Evolutionary conservation across 2,888 invertebrate genomes (phyloP).

Genomic region (Pasiphila rectangulata): DNA sequence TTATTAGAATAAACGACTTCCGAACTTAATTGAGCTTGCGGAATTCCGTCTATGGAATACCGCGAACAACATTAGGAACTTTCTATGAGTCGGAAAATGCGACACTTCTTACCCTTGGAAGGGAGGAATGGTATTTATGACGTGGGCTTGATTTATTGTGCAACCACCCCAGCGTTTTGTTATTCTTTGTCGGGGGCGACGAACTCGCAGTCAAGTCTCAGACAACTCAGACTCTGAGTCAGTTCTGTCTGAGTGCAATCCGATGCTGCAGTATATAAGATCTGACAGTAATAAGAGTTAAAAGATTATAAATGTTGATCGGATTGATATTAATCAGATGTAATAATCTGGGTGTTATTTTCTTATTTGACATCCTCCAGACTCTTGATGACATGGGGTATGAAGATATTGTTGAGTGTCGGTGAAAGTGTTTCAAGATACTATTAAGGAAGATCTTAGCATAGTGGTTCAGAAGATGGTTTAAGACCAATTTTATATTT

Average conservation of each 20-base stretch:
- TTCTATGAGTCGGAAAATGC: conserved; percentile 55
- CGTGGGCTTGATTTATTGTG: conserved; percentile 51
- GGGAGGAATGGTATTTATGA: conserved; percentile 52
- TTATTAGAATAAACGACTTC: conserved; percentile 39
- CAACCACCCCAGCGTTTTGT: conserved; percentile 45
- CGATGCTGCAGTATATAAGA: conserved; percentile 15
- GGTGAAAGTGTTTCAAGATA: neutral
- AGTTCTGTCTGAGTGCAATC: conserved; percentile 15
- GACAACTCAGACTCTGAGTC: conserved; percentile 36
- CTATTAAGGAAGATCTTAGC: too few species aligned
- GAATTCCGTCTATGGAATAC: conserved; percentile 34
- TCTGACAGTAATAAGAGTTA: conserved; percentile 21
- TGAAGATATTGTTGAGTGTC: neutral
- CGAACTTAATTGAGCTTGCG: conserved; percentile 38
- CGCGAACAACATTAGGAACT: conserved; percentile 35
- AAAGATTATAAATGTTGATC: too few species aligned
- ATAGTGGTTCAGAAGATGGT: too few species aligned
- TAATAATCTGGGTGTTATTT: neutral
- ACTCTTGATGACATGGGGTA: too few species aligned
- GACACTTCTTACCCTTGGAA: conserved; percentile 50
- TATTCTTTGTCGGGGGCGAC: conserved; percentile 50
- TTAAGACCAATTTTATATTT: too few species aligned
- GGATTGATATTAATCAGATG: conserved; percentile 12
- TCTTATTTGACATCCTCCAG: conserved; percentile 4
- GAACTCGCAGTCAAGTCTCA: conserved; percentile 32